These are phyloP conservation scores for Danio jaintianensis DNA, from an alignment of 2,797 vertebrate species.

Conservation along the genomic window DNA sequence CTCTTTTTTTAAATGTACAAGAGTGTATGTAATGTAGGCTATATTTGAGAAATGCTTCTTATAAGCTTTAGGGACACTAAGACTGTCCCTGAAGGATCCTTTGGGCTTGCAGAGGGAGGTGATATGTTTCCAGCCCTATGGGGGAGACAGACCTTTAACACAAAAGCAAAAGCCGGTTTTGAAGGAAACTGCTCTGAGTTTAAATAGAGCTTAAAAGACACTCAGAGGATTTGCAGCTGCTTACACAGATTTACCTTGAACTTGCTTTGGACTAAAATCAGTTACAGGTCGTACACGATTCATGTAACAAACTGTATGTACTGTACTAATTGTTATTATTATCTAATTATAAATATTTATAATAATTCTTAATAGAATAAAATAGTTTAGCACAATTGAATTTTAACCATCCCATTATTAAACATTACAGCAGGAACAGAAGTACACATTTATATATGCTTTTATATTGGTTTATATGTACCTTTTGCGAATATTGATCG, in stretches of 20 bases:
- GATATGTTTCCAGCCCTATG: constrained; percentile 20
- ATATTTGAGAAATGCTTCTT: neutral
- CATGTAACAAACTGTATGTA: neutral
- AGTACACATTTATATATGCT: neutral
- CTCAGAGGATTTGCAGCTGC: constrained; percentile 9
- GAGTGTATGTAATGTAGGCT: neutral
- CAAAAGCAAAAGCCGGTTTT: constrained; percentile 14
- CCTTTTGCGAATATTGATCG: neutral
- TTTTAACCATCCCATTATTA: neutral
- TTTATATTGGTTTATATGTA: neutral
- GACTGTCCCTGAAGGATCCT: constrained; percentile 4
- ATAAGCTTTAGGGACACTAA: neutral
- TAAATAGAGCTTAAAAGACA: constrained; percentile 26
- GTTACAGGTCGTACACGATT: neutral
- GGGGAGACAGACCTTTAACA: constrained; percentile 45
- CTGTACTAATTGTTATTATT: neutral
- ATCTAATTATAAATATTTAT: neutral
- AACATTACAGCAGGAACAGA: neutral
- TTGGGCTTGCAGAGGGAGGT: constrained; percentile 1
- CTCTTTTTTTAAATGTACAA: neutral
- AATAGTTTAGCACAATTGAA: neutral
- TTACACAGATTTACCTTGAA: neutral
- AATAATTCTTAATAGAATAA: neutral
- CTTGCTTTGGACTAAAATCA: neutral
- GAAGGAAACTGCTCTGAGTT: constrained; percentile 17